Evolutionary conservation across 2,113 vertebrate species (phyloP).

Genomic region (Macaca nemestrina): DNA sequence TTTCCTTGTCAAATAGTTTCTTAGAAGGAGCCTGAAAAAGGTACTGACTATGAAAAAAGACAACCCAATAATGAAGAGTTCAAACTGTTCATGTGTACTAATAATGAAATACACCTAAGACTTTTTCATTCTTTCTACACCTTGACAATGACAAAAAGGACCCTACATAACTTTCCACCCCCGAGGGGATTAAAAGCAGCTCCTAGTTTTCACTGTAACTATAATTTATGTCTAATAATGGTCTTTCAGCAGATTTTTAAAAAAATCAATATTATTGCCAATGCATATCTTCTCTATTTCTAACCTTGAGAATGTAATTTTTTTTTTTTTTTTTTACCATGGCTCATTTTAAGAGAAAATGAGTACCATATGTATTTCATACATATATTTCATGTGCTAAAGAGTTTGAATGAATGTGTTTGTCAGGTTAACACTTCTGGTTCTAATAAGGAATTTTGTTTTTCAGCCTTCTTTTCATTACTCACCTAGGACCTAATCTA

Average conservation of each 20-base stretch:
- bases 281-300: conserved; percentile 51
- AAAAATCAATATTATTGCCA: conserved; percentile 70
- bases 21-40: conserved; percentile 58
- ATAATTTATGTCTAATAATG: conserved; percentile 40
- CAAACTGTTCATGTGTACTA: conserved; percentile 34
- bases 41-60: conserved; percentile 29
- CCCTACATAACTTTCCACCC: not conserved
- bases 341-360: conserved; percentile 73
- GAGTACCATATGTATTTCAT: conserved; percentile 59
- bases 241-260: conserved; percentile 56
- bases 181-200: conserved; percentile 44
- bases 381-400: not conserved
- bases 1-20: conserved; percentile 54
- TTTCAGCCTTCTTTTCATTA: conserved; percentile 55
- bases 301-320: conserved; percentile 63
- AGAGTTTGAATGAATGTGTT: conserved; percentile 50
- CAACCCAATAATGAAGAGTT: conserved; percentile 4
- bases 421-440: conserved; percentile 65
- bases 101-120: conserved; percentile 64
- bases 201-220: conserved; percentile 68
- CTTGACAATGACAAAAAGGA: conserved; percentile 61
- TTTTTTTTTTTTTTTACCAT: conserved; percentile 25
- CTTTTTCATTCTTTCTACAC: conserved; percentile 67
- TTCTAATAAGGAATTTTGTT: conserved; percentile 73
- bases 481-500: conserved; percentile 51